Conservation (phyloP, 2,888 invertebrate genomes). For the Xestoiulus laeticollis region DNA sequence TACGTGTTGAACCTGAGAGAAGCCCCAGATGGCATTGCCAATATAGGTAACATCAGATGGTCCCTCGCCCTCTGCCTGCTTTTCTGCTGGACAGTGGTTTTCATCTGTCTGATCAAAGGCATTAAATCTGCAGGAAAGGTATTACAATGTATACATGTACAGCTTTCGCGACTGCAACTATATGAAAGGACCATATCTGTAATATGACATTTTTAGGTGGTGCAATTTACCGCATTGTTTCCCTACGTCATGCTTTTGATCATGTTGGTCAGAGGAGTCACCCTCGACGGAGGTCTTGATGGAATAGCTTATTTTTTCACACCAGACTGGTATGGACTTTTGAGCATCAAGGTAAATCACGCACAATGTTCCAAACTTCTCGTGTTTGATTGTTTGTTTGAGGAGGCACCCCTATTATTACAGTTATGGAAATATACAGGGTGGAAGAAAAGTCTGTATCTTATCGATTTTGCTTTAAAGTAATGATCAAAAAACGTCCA, state of each 20-base stretch:
- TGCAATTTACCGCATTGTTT: background rate
- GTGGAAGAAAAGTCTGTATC: too few species aligned
- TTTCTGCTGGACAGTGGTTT: constrained; percentile 61
- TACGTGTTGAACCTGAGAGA: constrained; percentile 56
- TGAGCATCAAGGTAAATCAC: constrained; percentile 35
- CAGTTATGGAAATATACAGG: too few species aligned
- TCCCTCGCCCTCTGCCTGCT: constrained; percentile 60
- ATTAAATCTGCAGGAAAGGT: constrained; percentile 62
- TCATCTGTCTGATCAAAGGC: constrained; percentile 61
- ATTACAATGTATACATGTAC: constrained; percentile 34
- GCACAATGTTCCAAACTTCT: background rate
- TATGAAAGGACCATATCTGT: background rate
- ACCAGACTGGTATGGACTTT: constrained; percentile 1
- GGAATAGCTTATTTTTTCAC: constrained; percentile 42
- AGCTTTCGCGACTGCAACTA: background rate
- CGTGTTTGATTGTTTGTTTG: too few species aligned
- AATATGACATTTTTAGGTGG: constrained; percentile 1
- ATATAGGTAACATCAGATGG: constrained; percentile 60
- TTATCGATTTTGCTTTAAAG: too few species aligned
- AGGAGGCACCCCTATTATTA: too few species aligned
- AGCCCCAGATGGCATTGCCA: constrained; percentile 56
- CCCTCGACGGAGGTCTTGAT: constrained; percentile 45
- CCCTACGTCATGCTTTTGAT: constrained; percentile 21
- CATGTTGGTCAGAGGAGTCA: constrained; percentile 24
- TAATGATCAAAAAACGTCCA: too few species aligned